phyloP scores from a whole-genome alignment of 2,113 vertebrate genomes.

The Brienomyrus longianalis region DNA sequence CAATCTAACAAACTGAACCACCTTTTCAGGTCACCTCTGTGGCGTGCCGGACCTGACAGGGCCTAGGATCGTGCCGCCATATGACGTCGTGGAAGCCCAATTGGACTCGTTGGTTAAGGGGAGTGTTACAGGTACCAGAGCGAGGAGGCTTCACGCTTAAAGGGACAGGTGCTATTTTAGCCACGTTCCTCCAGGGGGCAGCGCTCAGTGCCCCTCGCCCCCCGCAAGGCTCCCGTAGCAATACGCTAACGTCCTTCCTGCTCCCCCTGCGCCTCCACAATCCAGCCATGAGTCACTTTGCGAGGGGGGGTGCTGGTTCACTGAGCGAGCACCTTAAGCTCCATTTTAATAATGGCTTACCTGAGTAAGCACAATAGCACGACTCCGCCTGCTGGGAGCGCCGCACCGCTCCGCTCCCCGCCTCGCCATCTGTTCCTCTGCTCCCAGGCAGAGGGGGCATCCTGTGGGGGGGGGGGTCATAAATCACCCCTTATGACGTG shows the following conservation, averaged over 20 bases:
- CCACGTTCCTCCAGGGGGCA: not conserved
- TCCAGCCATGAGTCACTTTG: conserved; percentile 2
- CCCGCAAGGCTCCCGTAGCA: not conserved
- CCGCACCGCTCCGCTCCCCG: not conserved
- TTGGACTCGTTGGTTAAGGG: not conserved
- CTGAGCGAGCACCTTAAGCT: not conserved
- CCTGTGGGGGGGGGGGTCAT: not conserved
- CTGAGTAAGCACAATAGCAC: not conserved
- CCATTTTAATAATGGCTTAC: not conserved
- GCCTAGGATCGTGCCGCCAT: not conserved
- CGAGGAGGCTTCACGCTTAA: not conserved
- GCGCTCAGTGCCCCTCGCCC: not conserved
- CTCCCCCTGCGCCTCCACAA: not conserved
- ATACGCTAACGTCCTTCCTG: not conserved
- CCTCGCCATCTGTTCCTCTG: not conserved
- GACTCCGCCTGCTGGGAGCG: not conserved
- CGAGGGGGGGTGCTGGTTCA: not conserved
- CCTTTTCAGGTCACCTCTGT: not conserved
- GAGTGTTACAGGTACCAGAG: not conserved
- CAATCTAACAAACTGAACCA: not conserved
- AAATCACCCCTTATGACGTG: not conserved
- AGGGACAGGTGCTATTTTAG: not conserved
- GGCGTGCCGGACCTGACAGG: not conserved
- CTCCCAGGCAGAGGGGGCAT: not conserved
- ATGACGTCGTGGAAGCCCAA: not conserved